Conservation (phyloP, 2,797 vertebrate species). For the Pyrocephalus nanus region DNA sequence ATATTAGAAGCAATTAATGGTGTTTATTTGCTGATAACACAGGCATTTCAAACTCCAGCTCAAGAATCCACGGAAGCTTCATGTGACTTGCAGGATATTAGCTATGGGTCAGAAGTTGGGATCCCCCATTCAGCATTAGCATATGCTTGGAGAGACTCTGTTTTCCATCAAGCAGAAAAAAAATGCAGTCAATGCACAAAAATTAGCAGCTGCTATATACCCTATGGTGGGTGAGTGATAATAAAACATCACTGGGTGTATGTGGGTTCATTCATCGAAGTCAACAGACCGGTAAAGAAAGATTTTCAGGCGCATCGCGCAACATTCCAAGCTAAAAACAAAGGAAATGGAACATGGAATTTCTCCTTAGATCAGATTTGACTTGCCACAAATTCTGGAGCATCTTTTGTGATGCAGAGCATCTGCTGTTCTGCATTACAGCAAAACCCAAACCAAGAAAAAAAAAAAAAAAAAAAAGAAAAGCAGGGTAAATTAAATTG, state of each 20-base stretch:
- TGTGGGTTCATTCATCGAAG: neutral
- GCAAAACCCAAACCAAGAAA: neutral
- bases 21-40: constrained; percentile 68
- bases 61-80: constrained; percentile 58
- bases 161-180: constrained; percentile 56
- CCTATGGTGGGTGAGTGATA: neutral
- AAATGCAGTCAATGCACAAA: constrained; percentile 33
- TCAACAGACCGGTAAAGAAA: neutral
- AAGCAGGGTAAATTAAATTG: neutral
- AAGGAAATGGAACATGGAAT: neutral
- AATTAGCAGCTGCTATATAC: constrained; percentile 36
- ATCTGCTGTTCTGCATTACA: neutral
- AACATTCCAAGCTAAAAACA: neutral
- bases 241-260: constrained; percentile 19
- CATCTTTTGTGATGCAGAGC: neutral
- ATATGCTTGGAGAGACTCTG: constrained; percentile 40
- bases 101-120: constrained; percentile 70
- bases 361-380: neutral
- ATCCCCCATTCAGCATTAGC: constrained; percentile 55
- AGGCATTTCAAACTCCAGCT: constrained; percentile 58
- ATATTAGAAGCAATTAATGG: constrained; percentile 58
- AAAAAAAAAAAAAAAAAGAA: neutral
- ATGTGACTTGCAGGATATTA: constrained; percentile 68
- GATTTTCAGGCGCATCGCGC: neutral
- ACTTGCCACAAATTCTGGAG: neutral